Percentiles rank a stretch among this genome's conserved stretches.
phyloP scores from a whole-genome alignment of 2,797 vertebrate genomes.

The Triplophysa yarkandensis region DNA sequence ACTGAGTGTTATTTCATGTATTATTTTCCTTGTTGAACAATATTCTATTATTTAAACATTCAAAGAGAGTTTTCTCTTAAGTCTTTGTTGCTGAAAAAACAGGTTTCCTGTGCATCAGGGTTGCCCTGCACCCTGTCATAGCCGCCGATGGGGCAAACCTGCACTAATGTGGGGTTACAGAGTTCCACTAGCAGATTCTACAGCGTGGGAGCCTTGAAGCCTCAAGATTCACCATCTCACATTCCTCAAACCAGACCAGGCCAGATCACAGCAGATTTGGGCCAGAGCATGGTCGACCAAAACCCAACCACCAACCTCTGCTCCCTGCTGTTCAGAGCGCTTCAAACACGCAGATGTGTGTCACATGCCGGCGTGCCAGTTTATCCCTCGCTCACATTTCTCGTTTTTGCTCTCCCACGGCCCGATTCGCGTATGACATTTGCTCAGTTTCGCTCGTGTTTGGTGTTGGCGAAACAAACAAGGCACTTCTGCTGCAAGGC shows the following conservation, averaged over 20 bases:
- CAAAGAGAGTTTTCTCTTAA: not conserved
- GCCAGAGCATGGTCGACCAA: slow-evolving; percentile 67
- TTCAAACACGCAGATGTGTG: slow-evolving; percentile 52
- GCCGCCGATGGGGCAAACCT: not conserved
- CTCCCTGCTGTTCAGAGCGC: slow-evolving; percentile 54
- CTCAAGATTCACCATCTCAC: slow-evolving; percentile 55
- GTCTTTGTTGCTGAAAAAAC: not conserved
- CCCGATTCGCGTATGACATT: slow-evolving; percentile 21
- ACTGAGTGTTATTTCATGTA: too few relatives aligned
- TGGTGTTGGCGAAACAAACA: slow-evolving; percentile 42
- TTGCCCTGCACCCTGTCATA: not conserved
- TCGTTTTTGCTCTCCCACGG: slow-evolving; percentile 16
- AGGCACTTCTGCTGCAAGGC: slow-evolving; percentile 13
- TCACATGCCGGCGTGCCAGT: slow-evolving; percentile 7
- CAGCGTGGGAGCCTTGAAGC: slow-evolving; percentile 45
- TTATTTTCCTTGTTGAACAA: too few relatives aligned
- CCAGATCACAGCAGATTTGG: slow-evolving; percentile 67
- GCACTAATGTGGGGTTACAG: slow-evolving; percentile 45
- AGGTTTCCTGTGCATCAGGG: not conserved
- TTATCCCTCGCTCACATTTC: not conserved
- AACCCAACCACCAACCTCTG: slow-evolving; percentile 68
- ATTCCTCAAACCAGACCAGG: slow-evolving; percentile 54
- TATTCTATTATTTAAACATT: too few relatives aligned
- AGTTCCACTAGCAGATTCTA: slow-evolving; percentile 35
- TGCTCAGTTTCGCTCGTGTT: slow-evolving; percentile 49